Conservation (phyloP, 2,888 invertebrate genomes). For the Gryllus longicercus region DNA sequence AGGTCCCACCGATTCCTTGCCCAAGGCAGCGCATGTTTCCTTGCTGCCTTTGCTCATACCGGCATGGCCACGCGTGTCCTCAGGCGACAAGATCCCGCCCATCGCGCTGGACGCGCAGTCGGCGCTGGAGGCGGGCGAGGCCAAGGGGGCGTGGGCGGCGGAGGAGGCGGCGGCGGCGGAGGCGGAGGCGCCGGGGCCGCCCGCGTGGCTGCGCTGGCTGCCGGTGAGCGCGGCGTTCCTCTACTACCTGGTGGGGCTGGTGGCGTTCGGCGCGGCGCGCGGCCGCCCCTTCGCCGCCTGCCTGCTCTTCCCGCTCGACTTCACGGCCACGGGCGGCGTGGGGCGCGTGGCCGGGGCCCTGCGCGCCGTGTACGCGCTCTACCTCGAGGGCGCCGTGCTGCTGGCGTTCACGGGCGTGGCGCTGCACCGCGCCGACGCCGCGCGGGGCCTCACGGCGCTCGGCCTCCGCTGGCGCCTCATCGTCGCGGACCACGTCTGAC, state of each 20-base stretch:
- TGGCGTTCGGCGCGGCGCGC: slow-evolving; percentile 59
- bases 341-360: slow-evolving; percentile 57
- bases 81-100: background rate
- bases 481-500: too few relatives aligned
- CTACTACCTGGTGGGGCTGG: slow-evolving; percentile 60
- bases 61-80: too few relatives aligned
- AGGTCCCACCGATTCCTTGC: too few relatives aligned
- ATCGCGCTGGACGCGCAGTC: background rate
- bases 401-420: slow-evolving; percentile 60
- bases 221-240: slow-evolving; percentile 48
- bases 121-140: background rate
- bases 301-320: slow-evolving; percentile 65
- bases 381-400: slow-evolving; percentile 64
- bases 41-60: too few relatives aligned
- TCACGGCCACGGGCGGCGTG: slow-evolving; percentile 66
- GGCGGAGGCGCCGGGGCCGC: slow-evolving; percentile 23
- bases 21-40: too few relatives aligned
- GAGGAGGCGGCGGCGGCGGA: background rate
- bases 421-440: slow-evolving; percentile 57
- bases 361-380: slow-evolving; percentile 62
- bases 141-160: background rate
- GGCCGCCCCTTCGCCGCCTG: slow-evolving; percentile 53
- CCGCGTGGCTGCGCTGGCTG: slow-evolving; percentile 43
- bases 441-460: slow-evolving; percentile 53
- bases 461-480: slow-evolving; percentile 53